phyloP scores from a whole-genome alignment of 1,140 invertebrate species.

The Drosophila mayri region DNA sequence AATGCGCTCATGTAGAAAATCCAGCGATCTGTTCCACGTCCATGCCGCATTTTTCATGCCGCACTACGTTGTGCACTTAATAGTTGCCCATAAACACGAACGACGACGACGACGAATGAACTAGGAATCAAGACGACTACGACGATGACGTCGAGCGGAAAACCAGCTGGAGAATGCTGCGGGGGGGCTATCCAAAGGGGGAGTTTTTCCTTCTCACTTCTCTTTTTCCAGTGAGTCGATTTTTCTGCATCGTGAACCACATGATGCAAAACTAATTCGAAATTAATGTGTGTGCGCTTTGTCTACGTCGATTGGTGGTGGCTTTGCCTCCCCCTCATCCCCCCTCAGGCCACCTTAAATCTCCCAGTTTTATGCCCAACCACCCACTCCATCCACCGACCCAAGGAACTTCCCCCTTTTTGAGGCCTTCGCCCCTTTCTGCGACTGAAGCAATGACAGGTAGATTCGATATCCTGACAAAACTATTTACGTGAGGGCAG shows the following conservation, averaged over 20 bases:
- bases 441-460: constrained; percentile 39
- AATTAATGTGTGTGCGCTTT: constrained; percentile 83
- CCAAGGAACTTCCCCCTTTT: neutral
- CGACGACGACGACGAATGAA: constrained; percentile 35
- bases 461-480: constrained; percentile 46
- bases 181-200: neutral
- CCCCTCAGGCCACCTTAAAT: too few relatives aligned
- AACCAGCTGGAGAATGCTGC: constrained; percentile 41
- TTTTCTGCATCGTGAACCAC: constrained; percentile 83
- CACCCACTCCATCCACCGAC: neutral
- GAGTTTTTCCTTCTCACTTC: constrained; percentile 12
- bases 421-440: too few relatives aligned
- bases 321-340: too few relatives aligned
- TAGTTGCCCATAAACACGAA: constrained; percentile 78
- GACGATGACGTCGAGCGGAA: neutral
- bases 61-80: constrained; percentile 78
- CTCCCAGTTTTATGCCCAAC: neutral
- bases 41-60: constrained; percentile 80
- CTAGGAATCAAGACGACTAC: constrained; percentile 1
- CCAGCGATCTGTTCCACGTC: constrained; percentile 83
- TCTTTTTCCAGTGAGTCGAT: constrained; percentile 60
- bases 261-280: constrained; percentile 84
- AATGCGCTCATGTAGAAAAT: constrained; percentile 81
- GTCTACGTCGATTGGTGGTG: constrained; percentile 64
- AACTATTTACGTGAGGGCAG: constrained; percentile 34